These are phyloP conservation scores for Pyralis farinalis DNA, from an alignment of 2,888 invertebrate species.

Conservation along the genomic window DNA sequence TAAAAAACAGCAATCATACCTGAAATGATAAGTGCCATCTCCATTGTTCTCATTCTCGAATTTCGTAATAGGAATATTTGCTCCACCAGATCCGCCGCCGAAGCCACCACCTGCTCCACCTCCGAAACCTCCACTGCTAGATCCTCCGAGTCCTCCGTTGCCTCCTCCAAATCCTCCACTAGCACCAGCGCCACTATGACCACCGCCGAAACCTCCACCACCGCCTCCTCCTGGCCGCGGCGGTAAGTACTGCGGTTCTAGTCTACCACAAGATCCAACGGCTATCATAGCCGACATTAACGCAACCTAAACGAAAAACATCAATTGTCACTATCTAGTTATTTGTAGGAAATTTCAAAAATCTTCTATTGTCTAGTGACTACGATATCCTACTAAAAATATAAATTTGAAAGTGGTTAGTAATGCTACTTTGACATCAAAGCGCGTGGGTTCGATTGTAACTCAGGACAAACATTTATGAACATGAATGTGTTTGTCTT, in stretches of 20 bases:
- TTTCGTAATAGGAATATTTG: slow-evolving; percentile 79
- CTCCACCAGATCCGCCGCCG: slow-evolving; percentile 58
- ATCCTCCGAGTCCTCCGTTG: slow-evolving; percentile 26
- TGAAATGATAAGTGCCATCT: slow-evolving; percentile 83
- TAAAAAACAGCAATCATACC: slow-evolving; percentile 55
- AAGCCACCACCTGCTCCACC: slow-evolving; percentile 35
- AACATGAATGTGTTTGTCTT: background rate
- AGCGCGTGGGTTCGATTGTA: no score
- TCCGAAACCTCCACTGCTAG: slow-evolving; percentile 31
- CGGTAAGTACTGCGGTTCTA: slow-evolving; percentile 53
- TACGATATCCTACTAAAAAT: no score
- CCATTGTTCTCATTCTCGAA: slow-evolving; percentile 84
- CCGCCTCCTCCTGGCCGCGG: slow-evolving; percentile 37
- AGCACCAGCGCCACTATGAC: slow-evolving; percentile 20
- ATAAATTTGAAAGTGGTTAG: no score
- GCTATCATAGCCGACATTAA: slow-evolving; percentile 49
- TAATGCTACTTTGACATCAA: no score
- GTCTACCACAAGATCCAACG: slow-evolving; percentile 51
- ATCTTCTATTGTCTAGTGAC: no score
- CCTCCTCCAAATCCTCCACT: no score
- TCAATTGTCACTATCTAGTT: no score
- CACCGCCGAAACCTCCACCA: slow-evolving; percentile 30
- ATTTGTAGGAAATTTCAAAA: no score
- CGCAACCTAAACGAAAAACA: no score
- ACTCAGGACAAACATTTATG: no score